These are phyloP conservation scores for Sparus aurata DNA, from an alignment of 2,797 vertebrate genomes.

Conservation along the genomic window DNA sequence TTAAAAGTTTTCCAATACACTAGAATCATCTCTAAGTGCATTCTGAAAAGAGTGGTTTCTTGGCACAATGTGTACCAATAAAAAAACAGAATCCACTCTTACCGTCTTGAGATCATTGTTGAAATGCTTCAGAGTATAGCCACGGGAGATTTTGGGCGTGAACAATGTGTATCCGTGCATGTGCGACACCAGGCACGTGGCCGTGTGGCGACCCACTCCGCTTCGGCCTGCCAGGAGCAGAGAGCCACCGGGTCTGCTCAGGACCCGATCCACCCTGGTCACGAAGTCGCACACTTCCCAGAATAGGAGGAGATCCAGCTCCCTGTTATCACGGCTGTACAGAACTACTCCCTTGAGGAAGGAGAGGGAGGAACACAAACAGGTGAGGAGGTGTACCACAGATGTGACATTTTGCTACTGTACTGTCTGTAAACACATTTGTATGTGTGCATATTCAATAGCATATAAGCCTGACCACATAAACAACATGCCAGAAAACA, in stretches of 20 bases:
- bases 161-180: conserved; percentile 93
- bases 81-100: conserved; percentile 63
- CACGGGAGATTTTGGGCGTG: conserved; percentile 93
- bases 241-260: conserved; percentile 94
- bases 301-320: conserved; percentile 93
- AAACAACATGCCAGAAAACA: neutral
- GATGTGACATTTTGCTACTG: neutral
- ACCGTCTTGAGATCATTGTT: conserved; percentile 94
- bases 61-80: neutral
- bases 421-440: neutral
- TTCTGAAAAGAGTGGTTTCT: conserved; percentile 11
- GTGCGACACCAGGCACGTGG: conserved; percentile 92
- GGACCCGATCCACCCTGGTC: conserved; percentile 92
- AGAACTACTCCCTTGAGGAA: conserved; percentile 89
- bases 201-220: conserved; percentile 94
- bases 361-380: conserved; percentile 17
- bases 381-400: neutral
- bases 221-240: conserved; percentile 94
- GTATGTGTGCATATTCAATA: neutral
- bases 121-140: conserved; percentile 94
- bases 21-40: conserved; percentile 11
- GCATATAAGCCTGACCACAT: conserved; percentile 5
- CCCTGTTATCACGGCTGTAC: conserved; percentile 94
- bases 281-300: conserved; percentile 94
- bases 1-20: conserved; percentile 3